Evolutionary conservation across 1,140 invertebrate genomes (phyloP).

Genomic region (Tetragnatha versicolor): DNA sequence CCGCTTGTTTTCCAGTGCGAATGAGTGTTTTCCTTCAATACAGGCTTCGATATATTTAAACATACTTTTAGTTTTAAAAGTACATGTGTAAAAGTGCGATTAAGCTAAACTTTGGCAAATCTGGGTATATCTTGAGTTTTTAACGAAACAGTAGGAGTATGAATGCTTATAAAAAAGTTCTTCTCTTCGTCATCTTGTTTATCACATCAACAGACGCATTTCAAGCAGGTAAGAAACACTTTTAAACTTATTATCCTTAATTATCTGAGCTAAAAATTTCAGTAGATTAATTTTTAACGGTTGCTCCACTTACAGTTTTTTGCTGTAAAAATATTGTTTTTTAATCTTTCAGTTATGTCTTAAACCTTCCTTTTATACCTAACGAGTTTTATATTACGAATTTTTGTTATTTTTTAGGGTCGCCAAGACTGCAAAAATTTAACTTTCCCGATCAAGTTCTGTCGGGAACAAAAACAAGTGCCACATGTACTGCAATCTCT

Average conservation of each 20-base stretch:
- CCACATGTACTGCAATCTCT: slow-evolving; percentile 43
- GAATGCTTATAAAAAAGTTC: too few species aligned
- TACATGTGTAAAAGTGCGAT: too few species aligned
- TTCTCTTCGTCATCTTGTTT: too few species aligned
- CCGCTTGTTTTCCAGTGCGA: background rate
- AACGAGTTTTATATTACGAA: too few species aligned
- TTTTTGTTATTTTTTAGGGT: slow-evolving; percentile 15
- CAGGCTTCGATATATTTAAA: background rate
- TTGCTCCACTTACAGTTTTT: background rate
- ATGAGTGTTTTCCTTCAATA: background rate
- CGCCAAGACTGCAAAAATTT: slow-evolving; percentile 34
- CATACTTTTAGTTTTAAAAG: background rate
- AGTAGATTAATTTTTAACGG: too few species aligned
- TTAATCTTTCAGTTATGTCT: background rate
- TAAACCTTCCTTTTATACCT: background rate
- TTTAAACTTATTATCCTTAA: too few species aligned
- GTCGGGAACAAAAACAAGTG: slow-evolving; percentile 43
- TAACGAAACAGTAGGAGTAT: too few species aligned
- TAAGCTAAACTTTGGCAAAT: too few species aligned
- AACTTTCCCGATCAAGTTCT: slow-evolving; percentile 25
- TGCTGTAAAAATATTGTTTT: background rate
- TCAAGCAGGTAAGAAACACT: too few species aligned
- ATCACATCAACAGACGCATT: too few species aligned
- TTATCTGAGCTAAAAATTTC: too few species aligned
- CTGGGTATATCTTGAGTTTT: too few species aligned